Evolutionary conservation across 2,113 vertebrate species (phyloP), one percentile per base, ranked within the genome.

Genomic region (Etheostoma cragini): DNA sequence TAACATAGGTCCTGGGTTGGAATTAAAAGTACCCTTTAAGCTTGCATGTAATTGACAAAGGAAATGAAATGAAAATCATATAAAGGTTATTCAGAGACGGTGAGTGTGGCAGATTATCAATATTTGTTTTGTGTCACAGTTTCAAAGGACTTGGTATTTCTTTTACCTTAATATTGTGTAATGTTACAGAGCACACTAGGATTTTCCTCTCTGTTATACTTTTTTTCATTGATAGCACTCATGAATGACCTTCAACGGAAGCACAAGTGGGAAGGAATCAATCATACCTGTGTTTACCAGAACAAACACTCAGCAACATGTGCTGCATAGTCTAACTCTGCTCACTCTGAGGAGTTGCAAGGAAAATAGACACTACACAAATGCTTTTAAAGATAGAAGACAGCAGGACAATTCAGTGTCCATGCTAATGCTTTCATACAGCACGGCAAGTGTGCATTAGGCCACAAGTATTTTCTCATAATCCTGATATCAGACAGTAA

Each of bases 181-280:
- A 2, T 81, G 53, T 67, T 52, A 19, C 13, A 57, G 4, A 16
- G 30, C 17, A 54, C 10, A 1, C 35, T 45, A 19, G 47, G 10
- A 13, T 45, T n/a, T 69, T 72, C 16, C 26, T 58, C 19, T 63
- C 5, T 35, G 54, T 63, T 24, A 8, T 47, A 46, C 45, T 26
- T 14, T 21, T 58, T 35, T 70, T 19, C 58, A 58, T 22, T 42
- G 66, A 10, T 22, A 12, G 33, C 22, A 63, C 70, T 80, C 57
- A 72, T 38, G 24, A 46, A 50, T 80, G 77, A 73, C 81, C 77
- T 83, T 87, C 56, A 83, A 11, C 80, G 42, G 49, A 53, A n/a
- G 71, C 6, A 21, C 16, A 8, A 19, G 35, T 72, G 21, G 61
- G 61, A 70, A 75, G 61, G 47, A 75, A 76, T 79, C 24, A 67